Conservation (phyloP, 2,113 vertebrate genomes). For the Holacanthus passer region DNA sequence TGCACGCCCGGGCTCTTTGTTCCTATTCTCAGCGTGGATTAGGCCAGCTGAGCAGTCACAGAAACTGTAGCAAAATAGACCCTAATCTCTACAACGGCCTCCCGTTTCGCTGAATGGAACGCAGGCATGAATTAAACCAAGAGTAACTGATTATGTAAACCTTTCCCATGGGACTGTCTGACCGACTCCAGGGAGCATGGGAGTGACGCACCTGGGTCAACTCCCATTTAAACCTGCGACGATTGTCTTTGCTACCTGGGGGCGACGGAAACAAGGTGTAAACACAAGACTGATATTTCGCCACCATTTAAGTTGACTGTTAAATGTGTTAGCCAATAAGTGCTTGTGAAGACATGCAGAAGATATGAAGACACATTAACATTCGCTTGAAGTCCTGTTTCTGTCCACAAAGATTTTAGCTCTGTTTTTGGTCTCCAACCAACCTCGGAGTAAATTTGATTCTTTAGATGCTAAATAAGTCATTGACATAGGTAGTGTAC, state of each 20-base stretch:
- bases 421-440: background rate
- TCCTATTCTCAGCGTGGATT: slow-evolving; percentile 62
- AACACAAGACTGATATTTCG: background rate
- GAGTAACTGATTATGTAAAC: slow-evolving; percentile 53
- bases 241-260: background rate
- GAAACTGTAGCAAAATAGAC: slow-evolving; percentile 51
- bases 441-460: too few relatives aligned
- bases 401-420: background rate
- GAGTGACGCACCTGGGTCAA: slow-evolving; percentile 15
- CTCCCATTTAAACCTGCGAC: background rate
- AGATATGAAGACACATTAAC: background rate
- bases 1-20: slow-evolving; percentile 63
- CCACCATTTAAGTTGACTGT: background rate
- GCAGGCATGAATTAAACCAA: slow-evolving; percentile 50
- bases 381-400: background rate
- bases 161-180: slow-evolving; percentile 57
- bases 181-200: slow-evolving; percentile 1
- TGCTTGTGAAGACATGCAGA: too few relatives aligned
- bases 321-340: background rate
- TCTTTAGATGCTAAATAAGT: too few relatives aligned
- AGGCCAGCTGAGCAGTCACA: slow-evolving; percentile 62
- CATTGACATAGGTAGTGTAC: too few relatives aligned
- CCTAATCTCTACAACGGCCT: slow-evolving; percentile 52
- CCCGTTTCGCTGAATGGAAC: slow-evolving; percentile 38
- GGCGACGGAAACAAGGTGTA: background rate